Evolutionary conservation across 2,113 vertebrate genomes (phyloP), one percentile per base, ranked within the genome.

Genomic region (Eurypyga helias): DNA sequence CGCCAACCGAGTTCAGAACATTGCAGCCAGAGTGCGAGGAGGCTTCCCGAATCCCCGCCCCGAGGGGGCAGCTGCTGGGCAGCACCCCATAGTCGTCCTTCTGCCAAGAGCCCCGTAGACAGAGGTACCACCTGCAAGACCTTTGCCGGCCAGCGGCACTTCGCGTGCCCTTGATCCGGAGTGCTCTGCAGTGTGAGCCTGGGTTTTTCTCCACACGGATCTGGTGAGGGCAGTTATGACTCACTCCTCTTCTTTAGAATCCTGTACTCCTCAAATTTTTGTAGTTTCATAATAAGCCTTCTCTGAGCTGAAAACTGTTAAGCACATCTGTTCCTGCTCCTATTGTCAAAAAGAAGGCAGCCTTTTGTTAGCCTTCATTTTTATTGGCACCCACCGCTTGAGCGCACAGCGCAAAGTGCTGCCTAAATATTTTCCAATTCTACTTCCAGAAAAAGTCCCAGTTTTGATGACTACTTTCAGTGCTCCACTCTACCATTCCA

Each of bases 191-290:
- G 43, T 12, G 31, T 10, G 51, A 89, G 66, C 38, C 89, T 82
- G 69, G 23, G 60, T 64, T 78, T 60, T 54, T 36, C 69, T 52
- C 80, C 80, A 97, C 80, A 67, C 46, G 87, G 64, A 95, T 95
- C 72, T 97, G 95, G 89, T 93, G 89, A 81, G 58, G 3, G 60
- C 55, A 38, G 60, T 46, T 92, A 87, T 92, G 95, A 96, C 60
- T 95, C 95, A 95, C 7, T 85, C 7, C 6, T 87, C 93, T 96
- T 93, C 90, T 91, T 90, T 49, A 96, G 90, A 91, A 95, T 69
- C 49, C 87, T 77, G 60, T 71, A 77, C 75, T 93, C 81, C 90
- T 89, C 78, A 72, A 18, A n/a, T 91, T 93, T 82, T 88, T 91
- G 61, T 83, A 81, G 75, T 89, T 95, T 95, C 81, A 83, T 60